Evolutionary conservation across 2,797 vertebrate species (phyloP).

Genomic region (Manis pentadactyla): DNA sequence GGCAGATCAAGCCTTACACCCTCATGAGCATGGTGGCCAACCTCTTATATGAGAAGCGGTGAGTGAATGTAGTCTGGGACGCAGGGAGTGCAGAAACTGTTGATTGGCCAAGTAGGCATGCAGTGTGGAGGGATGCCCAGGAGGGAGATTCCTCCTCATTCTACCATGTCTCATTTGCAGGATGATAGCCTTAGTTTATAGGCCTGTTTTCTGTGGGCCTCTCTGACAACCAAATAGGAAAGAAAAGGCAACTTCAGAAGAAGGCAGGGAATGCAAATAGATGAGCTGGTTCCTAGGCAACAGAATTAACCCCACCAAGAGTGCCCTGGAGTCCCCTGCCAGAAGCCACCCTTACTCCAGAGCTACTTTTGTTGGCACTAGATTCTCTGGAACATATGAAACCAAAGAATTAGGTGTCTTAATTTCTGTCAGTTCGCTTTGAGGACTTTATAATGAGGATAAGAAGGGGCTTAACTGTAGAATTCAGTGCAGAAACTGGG

Average conservation of each 20-base stretch:
- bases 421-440: neutral
- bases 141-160: neutral
- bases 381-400: neutral
- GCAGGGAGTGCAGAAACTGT: neutral
- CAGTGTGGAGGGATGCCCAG: too few species aligned
- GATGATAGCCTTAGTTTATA: neutral
- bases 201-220: neutral
- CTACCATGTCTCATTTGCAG: neutral
- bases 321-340: neutral
- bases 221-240: neutral
- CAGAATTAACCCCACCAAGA: neutral
- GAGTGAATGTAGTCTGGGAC: constrained; percentile 56
- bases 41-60: constrained; percentile 96
- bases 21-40: constrained; percentile 99
- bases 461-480: neutral
- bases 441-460: neutral
- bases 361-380: neutral
- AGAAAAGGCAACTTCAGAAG: neutral
- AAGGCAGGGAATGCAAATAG: neutral
- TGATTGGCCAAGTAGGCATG: neutral
- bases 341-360: neutral
- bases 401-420: neutral
- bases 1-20: constrained; percentile 98
- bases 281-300: neutral
- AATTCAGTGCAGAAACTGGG: neutral